Evolutionary conservation across 2,797 vertebrate species (phyloP), one percentile per base, ranked within the genome.

Genomic region (Tragelaphus oryx): DNA sequence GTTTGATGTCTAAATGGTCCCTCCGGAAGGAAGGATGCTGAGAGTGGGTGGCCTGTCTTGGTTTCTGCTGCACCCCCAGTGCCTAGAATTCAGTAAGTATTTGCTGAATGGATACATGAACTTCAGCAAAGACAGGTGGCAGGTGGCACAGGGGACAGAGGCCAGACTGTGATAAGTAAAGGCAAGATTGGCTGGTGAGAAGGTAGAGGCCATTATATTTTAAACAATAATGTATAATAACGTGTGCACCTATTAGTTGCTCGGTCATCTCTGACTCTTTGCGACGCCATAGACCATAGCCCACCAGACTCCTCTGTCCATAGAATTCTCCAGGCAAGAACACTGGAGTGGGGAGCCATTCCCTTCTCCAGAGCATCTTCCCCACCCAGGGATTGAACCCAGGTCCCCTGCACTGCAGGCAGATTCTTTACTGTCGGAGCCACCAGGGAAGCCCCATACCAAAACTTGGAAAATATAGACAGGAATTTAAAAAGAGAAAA

Each of bases 401-500:
- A 9, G 24, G 44, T 18, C 74, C 16, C 74, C 26, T 18, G 74
- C 26, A 48, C 14, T 30, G 26, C 44, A 48, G 74, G 41, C 41
- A 46, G 74, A 75, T 48, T 30, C 14, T 17, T 46, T 18, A 48
- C 26, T 28, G 8, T 71, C 26, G 17, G 44, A 48, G 74, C 26
- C 44, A 48, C 14, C 74, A 48, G 44, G 26, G 24, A 30, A 48
- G 8, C 14, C 46, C 22, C 83, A 60, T 12, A 54, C 4, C 4
- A 92, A 86, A 78, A 93, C 81, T 62, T 86, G 74, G 48, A 90
- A 97, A 89, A 74, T 41, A 93, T 1, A 91, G 55, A 37, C 33
- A 91, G 86, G 62, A 62, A 94, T 91, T 74, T n/a, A 7, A 41
- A n/a, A 90, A 89, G 37, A 90, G 30, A 16, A 89, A 85, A 65